Evolutionary conservation across 2,797 vertebrate genomes (phyloP).

Genomic region (Hoplostethus mediterraneus): DNA sequence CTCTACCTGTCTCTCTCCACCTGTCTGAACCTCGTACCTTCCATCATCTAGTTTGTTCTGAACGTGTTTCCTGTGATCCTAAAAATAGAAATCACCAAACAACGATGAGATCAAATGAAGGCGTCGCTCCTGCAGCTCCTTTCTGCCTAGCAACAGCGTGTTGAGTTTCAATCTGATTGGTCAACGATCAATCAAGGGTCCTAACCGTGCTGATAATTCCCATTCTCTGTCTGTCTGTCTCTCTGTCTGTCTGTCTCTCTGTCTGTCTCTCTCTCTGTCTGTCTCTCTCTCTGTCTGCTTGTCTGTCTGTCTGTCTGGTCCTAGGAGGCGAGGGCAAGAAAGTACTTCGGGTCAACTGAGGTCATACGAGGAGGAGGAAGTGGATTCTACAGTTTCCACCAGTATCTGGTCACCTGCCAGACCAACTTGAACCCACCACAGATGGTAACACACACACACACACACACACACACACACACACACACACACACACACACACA

Average conservation of each 20-base stretch:
- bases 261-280: background rate
- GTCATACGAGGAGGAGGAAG: constrained; percentile 49
- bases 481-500: background rate
- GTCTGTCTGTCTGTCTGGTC: background rate
- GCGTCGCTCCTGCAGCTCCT: no score
- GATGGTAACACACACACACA: background rate
- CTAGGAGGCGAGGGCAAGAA: accelerated
- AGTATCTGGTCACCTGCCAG: constrained; percentile 54
- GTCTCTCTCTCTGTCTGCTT: background rate
- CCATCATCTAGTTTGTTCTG: constrained; percentile 22
- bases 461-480: constrained; percentile 15
- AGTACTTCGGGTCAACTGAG: background rate
- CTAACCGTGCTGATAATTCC: no score
- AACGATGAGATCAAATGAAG: no score
- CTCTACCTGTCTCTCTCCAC: background rate
- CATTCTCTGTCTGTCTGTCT: no score
- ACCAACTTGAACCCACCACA: background rate
- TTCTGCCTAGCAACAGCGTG: no score
- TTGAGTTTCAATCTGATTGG: no score
- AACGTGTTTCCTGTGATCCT: no score
- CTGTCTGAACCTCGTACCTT: background rate
- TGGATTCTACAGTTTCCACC: constrained; percentile 68
- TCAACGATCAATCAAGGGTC: no score
- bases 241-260: background rate
- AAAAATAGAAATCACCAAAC: no score